A percentile compares a stretch with the other conserved stretches of the same genome.
These are phyloP conservation scores for Caenorhabditis sp. DNA, from an alignment of 2,888 invertebrate species.

Conservation along the genomic window DNA sequence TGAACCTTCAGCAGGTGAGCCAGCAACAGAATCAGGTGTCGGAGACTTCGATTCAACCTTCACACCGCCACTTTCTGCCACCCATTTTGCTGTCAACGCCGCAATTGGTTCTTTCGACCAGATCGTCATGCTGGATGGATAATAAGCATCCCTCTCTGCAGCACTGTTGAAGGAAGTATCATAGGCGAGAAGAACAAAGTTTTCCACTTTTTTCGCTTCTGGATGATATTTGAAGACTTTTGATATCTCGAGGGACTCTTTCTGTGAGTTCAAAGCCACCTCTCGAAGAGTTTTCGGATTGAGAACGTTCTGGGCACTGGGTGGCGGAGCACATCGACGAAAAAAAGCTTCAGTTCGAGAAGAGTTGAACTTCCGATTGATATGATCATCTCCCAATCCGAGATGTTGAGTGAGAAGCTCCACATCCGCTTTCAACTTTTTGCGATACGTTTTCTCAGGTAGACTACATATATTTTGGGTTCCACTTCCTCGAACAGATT, in stretches of 20 bases:
- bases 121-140: slow-evolving; percentile 22
- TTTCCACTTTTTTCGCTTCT: background rate
- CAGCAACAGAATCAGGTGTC: background rate
- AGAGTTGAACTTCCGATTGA: slow-evolving; percentile 17
- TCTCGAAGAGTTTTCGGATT: slow-evolving; percentile 24
- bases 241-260: slow-evolving; percentile 14
- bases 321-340: slow-evolving; percentile 42
- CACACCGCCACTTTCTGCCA: background rate
- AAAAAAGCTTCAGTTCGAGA: slow-evolving; percentile 28
- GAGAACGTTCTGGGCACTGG: slow-evolving; percentile 7
- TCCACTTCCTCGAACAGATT: slow-evolving; percentile 32
- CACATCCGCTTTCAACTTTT: slow-evolving; percentile 34
- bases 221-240: slow-evolving; percentile 28
- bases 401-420: slow-evolving; percentile 19
- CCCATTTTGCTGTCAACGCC: background rate
- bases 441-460: slow-evolving; percentile 23
- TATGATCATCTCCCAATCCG: slow-evolving; percentile 27
- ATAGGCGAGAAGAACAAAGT: slow-evolving; percentile 36
- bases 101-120: slow-evolving; percentile 55
- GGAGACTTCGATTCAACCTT: background rate
- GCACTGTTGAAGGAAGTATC: slow-evolving; percentile 9
- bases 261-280: slow-evolving; percentile 33
- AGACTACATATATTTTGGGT: background rate
- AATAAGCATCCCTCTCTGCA: slow-evolving; percentile 31
- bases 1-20: background rate